Evolutionary conservation across 2,888 invertebrate genomes (phyloP).

Genomic region (Rugalucina vietnamica): DNA sequence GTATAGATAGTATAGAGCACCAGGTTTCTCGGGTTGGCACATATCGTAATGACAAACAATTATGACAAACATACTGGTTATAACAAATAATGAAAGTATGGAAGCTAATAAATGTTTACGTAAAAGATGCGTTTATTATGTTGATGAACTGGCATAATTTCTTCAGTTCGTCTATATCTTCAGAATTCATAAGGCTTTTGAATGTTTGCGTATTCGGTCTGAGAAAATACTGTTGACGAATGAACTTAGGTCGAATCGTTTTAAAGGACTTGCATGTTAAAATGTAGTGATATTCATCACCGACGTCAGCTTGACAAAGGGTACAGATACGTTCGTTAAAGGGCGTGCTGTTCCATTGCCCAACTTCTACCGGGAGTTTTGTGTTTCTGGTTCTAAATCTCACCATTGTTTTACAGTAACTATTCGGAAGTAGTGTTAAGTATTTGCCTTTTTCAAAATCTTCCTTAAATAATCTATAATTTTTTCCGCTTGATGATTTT

Average conservation of each 20-base stretch:
- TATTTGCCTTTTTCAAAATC: not conserved
- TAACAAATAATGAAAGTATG: too few relatives aligned
- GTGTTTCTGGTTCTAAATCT: conserved; percentile 13
- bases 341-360: not conserved
- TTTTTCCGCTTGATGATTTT: not conserved
- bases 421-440: not conserved
- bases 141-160: not conserved
- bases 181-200: not conserved
- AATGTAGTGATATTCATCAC: conserved; percentile 17
- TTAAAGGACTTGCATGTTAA: not conserved
- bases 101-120: too few relatives aligned
- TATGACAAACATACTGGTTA: too few relatives aligned
- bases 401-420: not conserved
- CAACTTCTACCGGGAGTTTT: conserved; percentile 7
- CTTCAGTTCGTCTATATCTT: not conserved
- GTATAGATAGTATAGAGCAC: too few relatives aligned
- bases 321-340: conserved; percentile 6
- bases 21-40: too few relatives aligned
- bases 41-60: too few relatives aligned
- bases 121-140: not conserved
- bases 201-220: not conserved
- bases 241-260: not conserved
- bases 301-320: not conserved
- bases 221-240: not conserved
- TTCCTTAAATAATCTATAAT: conserved; percentile 14